phyloP scores from a whole-genome alignment of 1,140 invertebrate genomes.

The Diplogasteroides magnus region DNA sequence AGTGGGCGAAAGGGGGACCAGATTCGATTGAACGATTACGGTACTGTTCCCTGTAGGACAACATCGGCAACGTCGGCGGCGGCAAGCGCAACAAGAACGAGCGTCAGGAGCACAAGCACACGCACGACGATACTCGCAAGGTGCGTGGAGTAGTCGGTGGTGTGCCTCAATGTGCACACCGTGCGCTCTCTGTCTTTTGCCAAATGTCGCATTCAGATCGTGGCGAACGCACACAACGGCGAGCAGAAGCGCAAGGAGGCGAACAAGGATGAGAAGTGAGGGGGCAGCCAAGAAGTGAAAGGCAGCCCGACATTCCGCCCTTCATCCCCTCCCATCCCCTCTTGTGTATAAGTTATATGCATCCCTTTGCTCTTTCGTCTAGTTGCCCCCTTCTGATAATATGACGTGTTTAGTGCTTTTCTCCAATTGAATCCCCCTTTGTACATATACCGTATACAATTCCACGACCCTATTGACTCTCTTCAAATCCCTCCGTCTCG shows the following conservation, averaged over 20 bases:
- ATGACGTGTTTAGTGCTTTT: no score
- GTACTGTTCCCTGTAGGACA: conserved; percentile 2
- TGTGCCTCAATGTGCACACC: no score
- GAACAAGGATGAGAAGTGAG: background rate
- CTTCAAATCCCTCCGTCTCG: no score
- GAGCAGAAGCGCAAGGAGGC: conserved; percentile 12
- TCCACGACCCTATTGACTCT: no score
- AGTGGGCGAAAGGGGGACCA: background rate
- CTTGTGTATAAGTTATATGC: no score
- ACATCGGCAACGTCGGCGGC: conserved; percentile 3
- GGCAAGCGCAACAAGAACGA: conserved; percentile 14
- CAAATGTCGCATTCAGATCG: conserved; percentile 5
- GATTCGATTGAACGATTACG: background rate
- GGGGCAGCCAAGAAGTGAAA: no score
- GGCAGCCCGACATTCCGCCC: background rate
- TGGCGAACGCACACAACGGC: conserved; percentile 12
- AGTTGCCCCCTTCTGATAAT: no score
- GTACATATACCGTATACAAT: no score
- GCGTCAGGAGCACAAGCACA: conserved; percentile 13
- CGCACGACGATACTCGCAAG: conserved; percentile 1
- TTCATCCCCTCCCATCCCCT: background rate
- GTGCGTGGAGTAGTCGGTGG: no score
- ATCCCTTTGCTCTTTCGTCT: no score
- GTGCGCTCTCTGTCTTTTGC: background rate
- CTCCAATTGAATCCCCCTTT: no score